These are phyloP conservation scores for Plotosus lineatus DNA, from an alignment of 2,113 vertebrate genomes.

Conservation along the genomic window DNA sequence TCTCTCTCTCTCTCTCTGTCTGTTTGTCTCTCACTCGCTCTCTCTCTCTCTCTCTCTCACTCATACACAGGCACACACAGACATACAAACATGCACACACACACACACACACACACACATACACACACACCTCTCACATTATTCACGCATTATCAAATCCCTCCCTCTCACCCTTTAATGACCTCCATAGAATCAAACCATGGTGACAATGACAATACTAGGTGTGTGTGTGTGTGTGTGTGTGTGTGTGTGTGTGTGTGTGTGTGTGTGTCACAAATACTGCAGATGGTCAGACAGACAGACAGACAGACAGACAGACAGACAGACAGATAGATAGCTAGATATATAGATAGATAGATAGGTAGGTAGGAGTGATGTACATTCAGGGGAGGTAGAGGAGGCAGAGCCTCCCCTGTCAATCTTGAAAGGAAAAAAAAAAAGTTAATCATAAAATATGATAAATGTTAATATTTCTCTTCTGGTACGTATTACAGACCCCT, in stretches of 20 bases:
- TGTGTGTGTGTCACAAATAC: slow-evolving; percentile 11
- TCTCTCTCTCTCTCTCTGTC: slow-evolving; percentile 39
- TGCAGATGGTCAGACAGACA: too few relatives aligned
- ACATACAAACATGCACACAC: slow-evolving; percentile 31
- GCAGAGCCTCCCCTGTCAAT: too few relatives aligned
- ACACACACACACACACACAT: slow-evolving; percentile 39
- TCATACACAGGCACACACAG: slow-evolving; percentile 45
- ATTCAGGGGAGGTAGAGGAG: too few relatives aligned
- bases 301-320: neutral
- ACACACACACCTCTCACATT: slow-evolving; percentile 82
- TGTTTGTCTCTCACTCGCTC: slow-evolving; percentile 52
- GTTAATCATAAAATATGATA: too few relatives aligned
- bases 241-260: slow-evolving; percentile 37
- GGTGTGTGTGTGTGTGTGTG: slow-evolving; percentile 38
- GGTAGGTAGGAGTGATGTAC: too few relatives aligned
- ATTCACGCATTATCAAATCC: slow-evolving; percentile 89
- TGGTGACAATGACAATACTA: slow-evolving; percentile 66
- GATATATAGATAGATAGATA: too few relatives aligned
- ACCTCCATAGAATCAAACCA: slow-evolving; percentile 62
- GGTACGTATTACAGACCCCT: too few relatives aligned
- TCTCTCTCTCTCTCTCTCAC: slow-evolving; percentile 35
- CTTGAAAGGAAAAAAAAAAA: too few relatives aligned
- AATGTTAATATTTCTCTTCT: too few relatives aligned
- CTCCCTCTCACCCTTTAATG: slow-evolving; percentile 71
- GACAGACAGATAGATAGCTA: neutral